Percentiles rank a stretch among this genome's conserved stretches.
Evolutionary conservation across 2,888 invertebrate species (phyloP).

Genomic region (Scelioninae gen. 2): DNA sequence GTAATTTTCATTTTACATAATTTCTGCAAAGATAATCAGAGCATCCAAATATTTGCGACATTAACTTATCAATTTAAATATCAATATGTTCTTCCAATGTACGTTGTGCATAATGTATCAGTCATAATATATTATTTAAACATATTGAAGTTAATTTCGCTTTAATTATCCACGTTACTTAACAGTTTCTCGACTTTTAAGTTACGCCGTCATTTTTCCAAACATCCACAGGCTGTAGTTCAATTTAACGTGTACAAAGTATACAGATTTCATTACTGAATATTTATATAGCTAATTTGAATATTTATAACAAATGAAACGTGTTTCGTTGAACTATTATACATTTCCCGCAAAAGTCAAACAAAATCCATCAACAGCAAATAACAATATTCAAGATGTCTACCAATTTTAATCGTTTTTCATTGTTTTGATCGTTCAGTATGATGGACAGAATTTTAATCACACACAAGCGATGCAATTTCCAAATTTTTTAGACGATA

Average conservation of each 20-base stretch:
- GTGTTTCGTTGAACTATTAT: no score
- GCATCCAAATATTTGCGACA: constrained; percentile 23
- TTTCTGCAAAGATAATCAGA: constrained; percentile 19
- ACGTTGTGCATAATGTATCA: constrained; percentile 42
- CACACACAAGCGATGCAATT: not conserved
- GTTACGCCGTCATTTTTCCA: constrained; percentile 2
- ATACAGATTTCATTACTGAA: no score
- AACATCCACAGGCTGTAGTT: not conserved
- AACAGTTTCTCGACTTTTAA: constrained; percentile 34
- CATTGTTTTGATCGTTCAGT: not conserved
- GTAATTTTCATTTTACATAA: constrained; percentile 1
- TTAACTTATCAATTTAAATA: constrained; percentile 31
- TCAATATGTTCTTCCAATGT: constrained; percentile 51
- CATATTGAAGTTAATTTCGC: constrained; percentile 40
- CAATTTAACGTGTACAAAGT: not conserved
- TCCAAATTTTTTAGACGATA: not conserved
- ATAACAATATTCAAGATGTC: not conserved
- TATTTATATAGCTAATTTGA: no score
- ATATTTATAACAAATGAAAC: no score
- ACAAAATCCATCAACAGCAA: not conserved
- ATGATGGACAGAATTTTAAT: not conserved
- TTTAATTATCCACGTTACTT: constrained; percentile 45
- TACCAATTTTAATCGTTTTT: not conserved
- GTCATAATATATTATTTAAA: not conserved
- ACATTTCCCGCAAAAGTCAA: no score